Base-by-base conservation (phyloP, 2,113 vertebrate species). In the Furnarius figulus region DNA sequence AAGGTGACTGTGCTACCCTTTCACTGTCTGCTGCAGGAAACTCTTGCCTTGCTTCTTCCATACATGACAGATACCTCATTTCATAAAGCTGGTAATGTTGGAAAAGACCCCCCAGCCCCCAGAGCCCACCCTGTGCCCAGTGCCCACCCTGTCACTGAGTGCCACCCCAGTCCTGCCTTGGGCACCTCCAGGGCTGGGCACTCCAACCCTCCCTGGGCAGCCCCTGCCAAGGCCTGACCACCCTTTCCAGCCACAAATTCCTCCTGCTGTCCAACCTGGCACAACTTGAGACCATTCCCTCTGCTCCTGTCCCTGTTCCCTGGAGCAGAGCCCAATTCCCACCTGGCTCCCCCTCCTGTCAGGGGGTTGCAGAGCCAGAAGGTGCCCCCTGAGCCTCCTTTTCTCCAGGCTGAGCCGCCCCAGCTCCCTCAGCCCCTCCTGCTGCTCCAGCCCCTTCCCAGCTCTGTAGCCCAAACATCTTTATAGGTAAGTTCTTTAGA, bases 51-150 rank as follows among this genome's bases (percentile, higher is more conserved):
- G 44, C 44, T 19, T 46, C 6, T 46, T 46, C 44, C 44, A 46
- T 46, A 46, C 18, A 46, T 46, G 20, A 46, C 44, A 46, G 44
- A 46, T 46, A 46, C 19, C 44, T 46, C 17, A 46, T 46, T 46
- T 46, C 19, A 46, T 46, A 20, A 8, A 46, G 17, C 44, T 46
- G 44, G 19, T 33, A 1, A 24, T 0, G 19, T 3, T 24, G 33
- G 33, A 23, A 19, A 46, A 70, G 3, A 18, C 33, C 47, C 70
- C 3, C 46, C 0, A 70, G 63, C 0, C 33, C 53, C 33, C 8
- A 0, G 4, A 44, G 62, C 12, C 17, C 53, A 11, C 40, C 40
- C 40, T 40, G 40, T 40, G 40, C 40, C 68, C 11, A 5, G 12
- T 49, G 47, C 22, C 47, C 47, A 47, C 47, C 47, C 21, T 47